Evolutionary conservation across 2,888 invertebrate genomes (phyloP).

Genomic region (Eurytoma adleriae): DNA sequence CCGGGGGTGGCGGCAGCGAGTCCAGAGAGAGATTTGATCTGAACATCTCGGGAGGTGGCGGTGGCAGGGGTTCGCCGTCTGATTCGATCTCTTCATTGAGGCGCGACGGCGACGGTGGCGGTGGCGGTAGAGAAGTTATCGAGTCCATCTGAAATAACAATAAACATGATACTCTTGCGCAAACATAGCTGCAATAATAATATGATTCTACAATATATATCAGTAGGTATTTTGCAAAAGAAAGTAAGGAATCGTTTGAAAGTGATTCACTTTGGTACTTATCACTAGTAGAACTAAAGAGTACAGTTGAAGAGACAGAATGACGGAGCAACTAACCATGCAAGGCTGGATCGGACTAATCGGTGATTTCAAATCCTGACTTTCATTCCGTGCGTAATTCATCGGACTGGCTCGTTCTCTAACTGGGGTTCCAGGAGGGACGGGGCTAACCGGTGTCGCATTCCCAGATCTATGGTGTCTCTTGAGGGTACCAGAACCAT

Average conservation of each 20-base stretch:
- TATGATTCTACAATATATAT: no score
- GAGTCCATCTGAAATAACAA: constrained; percentile 77
- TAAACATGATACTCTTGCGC: not conserved
- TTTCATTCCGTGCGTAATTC: constrained; percentile 69
- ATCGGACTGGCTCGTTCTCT: constrained; percentile 77
- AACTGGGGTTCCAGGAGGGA: constrained; percentile 76
- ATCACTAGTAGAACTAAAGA: no score
- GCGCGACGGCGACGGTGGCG: constrained; percentile 75
- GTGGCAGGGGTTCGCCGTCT: constrained; percentile 81
- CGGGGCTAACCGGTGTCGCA: constrained; percentile 76
- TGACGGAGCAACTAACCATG: constrained; percentile 64
- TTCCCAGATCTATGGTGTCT: constrained; percentile 77
- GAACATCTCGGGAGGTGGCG: constrained; percentile 86
- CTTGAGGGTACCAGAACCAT: constrained; percentile 74
- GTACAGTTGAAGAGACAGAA: no score
- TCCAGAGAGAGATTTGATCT: constrained; percentile 87
- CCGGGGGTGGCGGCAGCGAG: constrained; percentile 88
- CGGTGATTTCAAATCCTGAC: constrained; percentile 71
- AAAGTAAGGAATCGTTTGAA: no score
- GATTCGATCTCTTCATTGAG: constrained; percentile 78
- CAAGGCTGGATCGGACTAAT: constrained; percentile 72
- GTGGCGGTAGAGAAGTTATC: constrained; percentile 77
- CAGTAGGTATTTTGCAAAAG: no score
- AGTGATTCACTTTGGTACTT: no score
- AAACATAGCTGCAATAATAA: no score